Conservation (phyloP, 1,140 invertebrate species). For the Drosophila obscura region DNA sequence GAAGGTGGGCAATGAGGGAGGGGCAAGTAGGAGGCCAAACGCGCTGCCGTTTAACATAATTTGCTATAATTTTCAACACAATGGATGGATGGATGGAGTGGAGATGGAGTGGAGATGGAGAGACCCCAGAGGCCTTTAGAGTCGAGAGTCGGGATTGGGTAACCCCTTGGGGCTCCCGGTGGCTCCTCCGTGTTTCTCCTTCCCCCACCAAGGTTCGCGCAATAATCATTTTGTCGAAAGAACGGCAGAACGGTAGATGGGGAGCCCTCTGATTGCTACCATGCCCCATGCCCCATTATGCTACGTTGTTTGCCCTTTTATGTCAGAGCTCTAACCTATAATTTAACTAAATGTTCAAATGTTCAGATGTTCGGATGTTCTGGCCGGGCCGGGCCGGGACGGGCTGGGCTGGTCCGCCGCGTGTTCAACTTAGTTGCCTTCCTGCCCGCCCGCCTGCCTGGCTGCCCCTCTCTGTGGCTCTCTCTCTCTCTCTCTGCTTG, state of each 20-base stretch:
- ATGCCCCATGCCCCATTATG: conserved; percentile 68
- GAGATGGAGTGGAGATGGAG: conserved; percentile 7
- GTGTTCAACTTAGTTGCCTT: conserved; percentile 22
- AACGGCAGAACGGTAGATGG: conserved; percentile 15
- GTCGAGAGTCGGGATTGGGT: conserved; percentile 3
- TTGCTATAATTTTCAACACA: conserved; percentile 83
- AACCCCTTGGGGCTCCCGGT: conserved; percentile 32
- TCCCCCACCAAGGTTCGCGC: conserved; percentile 19
- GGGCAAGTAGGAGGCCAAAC: conserved; percentile 41
- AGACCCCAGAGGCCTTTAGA: no score
- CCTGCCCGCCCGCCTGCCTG: no score
- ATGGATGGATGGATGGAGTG: conserved; percentile 36
- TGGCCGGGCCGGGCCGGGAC: no score
- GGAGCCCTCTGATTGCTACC: conserved; percentile 69
- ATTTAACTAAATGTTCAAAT: conserved; percentile 82
- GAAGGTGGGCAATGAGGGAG: conserved; percentile 17
- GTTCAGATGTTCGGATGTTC: conserved; percentile 19
- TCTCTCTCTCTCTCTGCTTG: not conserved
- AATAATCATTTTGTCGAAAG: conserved; percentile 77
- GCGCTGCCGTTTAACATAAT: conserved; percentile 80
- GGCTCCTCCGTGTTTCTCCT: conserved; percentile 8
- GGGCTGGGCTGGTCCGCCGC: conserved; percentile 26
- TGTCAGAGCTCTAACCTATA: conserved; percentile 78
- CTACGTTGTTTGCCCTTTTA: conserved; percentile 82
- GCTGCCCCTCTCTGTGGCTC: not conserved